Evolutionary conservation across 2,797 vertebrate genomes (phyloP), one percentile per base, ranked within the genome.

Genomic region (Neopelma chrysocephalum): DNA sequence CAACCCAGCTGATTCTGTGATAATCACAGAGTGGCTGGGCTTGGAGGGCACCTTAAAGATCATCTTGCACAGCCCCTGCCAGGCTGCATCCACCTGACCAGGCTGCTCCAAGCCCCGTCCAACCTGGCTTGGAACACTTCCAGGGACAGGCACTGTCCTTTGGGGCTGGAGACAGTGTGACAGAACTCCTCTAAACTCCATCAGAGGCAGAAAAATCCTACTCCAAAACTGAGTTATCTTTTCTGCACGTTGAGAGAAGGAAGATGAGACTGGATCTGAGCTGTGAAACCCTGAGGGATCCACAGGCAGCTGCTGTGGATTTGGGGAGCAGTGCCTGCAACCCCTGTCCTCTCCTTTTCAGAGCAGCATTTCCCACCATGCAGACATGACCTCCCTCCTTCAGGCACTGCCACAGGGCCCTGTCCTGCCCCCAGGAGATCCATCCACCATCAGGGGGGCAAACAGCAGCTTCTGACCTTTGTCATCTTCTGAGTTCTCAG

Each of bases 301-400:
- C 25, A 38, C 68, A 8, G 2, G 2, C 42, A 8, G 15, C 57
- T 72, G 79, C 82, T 60, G 61, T 22, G 47, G 5, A 32, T 11
- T 20, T 3, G 15, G 65, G 32, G 32, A 40, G 38, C 27, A 9
- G 50, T 1, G 36, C 73, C 77, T 47, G 73, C 12, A 3, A 18
- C 1, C 54, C 25, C 38, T 12, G 27, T 5, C 36, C 73, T 13
- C 2, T 1, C 1, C 29, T 13, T 29, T 3, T 4, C 90, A 25
- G 0, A 15, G 40, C 5, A 21, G 58, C 12, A 0, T 34, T 64
- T 56, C 15, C 38, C 76, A 70, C 5, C n/a, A 2, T 0, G 1
- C n/a, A 43, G 51, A 13, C 34, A 0, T 1, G 8, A 27, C 6
- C 20, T 6, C 32, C 50, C 80, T 65, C 76, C 53, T 2, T 7